Percentiles rank a stretch among this genome's conserved stretches.
Conservation (phyloP, 2,113 vertebrate species). For the Zosterops pallidus region DNA sequence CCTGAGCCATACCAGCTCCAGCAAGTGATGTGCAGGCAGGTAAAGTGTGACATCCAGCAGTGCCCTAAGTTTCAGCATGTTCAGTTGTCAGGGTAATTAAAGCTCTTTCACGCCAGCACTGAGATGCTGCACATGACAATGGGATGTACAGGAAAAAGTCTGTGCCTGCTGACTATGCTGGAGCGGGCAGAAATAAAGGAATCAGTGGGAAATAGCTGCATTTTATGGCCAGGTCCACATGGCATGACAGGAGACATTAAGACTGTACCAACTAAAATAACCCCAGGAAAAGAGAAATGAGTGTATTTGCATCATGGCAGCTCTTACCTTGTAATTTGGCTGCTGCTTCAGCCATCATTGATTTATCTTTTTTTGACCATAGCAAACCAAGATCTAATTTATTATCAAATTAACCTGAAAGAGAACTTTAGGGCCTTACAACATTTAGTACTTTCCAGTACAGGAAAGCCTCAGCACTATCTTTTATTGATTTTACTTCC, state of each 20-base stretch:
- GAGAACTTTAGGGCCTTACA: not conserved
- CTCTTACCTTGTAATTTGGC: not conserved
- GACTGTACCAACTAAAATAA: not conserved
- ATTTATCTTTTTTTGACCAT: not conserved
- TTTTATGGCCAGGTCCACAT: not conserved
- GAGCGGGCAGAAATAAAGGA: not conserved
- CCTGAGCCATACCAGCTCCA: not conserved
- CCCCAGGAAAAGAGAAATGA: not conserved
- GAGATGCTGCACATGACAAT: fast-evolving
- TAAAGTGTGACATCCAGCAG: not conserved
- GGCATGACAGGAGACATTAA: not conserved
- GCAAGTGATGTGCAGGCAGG: not conserved
- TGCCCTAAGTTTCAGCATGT: not conserved
- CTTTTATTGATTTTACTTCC: not conserved
- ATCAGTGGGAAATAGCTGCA: not conserved
- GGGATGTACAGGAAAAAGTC: fast-evolving
- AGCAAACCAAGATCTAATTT: not conserved
- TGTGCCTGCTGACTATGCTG: not conserved
- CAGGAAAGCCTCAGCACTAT: not conserved
- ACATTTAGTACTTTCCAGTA: not conserved
- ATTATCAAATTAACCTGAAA: not conserved
- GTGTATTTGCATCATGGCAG: not conserved
- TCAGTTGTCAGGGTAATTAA: not conserved
- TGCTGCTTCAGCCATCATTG: not conserved
- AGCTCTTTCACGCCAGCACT: fast-evolving